Evolutionary conservation across 2,888 invertebrate species (phyloP).

Genomic region (Pristionchus mayeri): DNA sequence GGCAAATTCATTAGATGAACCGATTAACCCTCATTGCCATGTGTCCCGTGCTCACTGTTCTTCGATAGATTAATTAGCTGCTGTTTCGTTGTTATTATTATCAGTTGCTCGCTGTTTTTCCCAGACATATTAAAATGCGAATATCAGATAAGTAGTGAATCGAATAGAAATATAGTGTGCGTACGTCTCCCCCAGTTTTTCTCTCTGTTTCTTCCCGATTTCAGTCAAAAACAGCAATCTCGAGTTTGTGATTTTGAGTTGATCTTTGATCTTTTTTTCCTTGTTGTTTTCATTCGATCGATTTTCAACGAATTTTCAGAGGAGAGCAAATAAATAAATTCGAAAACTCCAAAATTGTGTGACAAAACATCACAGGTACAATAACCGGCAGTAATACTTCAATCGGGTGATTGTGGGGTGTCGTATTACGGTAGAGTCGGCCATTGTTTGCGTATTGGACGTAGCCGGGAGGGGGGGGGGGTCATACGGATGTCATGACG

Average conservation of each 20-base stretch:
- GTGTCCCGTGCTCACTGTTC: not conserved
- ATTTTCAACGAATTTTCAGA: slow-evolving; percentile 7
- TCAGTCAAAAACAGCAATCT: slow-evolving; percentile 24
- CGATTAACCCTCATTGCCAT: not conserved
- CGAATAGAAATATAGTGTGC: slow-evolving; percentile 19
- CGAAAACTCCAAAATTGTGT: not conserved
- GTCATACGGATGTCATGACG: slow-evolving; percentile 24
- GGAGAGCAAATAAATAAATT: slow-evolving; percentile 9
- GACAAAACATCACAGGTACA: not conserved
- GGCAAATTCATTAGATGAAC: not conserved
- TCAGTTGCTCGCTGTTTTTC: not conserved
- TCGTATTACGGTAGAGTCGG: slow-evolving; percentile 24
- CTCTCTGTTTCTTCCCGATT: not conserved
- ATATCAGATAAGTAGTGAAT: slow-evolving; percentile 4
- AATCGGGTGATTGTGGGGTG: not conserved
- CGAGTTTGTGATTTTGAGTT: slow-evolving; percentile 43
- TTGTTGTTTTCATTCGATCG: slow-evolving; percentile 14
- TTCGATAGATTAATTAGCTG: not conserved
- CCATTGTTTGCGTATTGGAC: not conserved
- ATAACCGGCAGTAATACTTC: slow-evolving; percentile 2
- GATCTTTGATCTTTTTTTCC: slow-evolving; percentile 13
- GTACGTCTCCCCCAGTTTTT: not conserved
- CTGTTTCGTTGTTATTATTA: not conserved
- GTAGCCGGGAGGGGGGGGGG: not conserved
- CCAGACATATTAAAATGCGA: slow-evolving; percentile 3